Evolutionary conservation across 2,797 vertebrate species (phyloP).

Genomic region (Paramormyrops hopkinsi): DNA sequence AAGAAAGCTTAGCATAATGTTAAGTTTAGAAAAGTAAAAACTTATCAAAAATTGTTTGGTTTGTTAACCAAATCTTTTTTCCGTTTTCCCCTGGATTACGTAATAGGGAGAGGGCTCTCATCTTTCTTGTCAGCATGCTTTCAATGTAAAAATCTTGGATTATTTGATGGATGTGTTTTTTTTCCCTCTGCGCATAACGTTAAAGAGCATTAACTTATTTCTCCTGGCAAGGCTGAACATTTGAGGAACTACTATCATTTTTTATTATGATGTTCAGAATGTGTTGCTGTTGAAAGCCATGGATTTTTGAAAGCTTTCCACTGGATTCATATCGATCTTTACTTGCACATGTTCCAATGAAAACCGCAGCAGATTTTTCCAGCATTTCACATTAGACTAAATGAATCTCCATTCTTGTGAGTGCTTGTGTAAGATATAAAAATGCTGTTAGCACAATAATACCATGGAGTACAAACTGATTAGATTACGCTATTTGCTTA

Average conservation of each 20-base stretch:
- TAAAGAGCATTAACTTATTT: background rate
- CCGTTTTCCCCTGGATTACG: background rate
- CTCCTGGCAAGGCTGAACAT: background rate
- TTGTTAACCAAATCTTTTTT: background rate
- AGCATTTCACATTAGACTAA: background rate
- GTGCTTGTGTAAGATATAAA: constrained; percentile 43
- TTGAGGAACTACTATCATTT: background rate
- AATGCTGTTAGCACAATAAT: constrained; percentile 38
- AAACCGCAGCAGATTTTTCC: constrained; percentile 18
- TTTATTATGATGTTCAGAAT: background rate
- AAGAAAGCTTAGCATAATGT: background rate
- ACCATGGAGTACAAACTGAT: constrained; percentile 34
- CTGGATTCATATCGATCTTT: background rate
- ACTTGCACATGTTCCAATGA: background rate
- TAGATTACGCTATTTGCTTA: constrained; percentile 37
- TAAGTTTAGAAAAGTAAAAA: background rate
- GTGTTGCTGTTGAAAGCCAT: background rate
- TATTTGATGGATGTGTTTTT: background rate
- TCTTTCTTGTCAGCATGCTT: background rate
- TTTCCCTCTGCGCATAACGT: background rate
- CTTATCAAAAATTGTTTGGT: background rate
- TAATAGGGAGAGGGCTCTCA: background rate
- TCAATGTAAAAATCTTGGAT: background rate
- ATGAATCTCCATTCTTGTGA: background rate
- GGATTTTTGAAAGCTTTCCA: constrained; percentile 10